Evolutionary conservation across 2,113 vertebrate genomes (phyloP), one percentile per base, ranked within the genome.

Genomic region (Phaethon lepturus): DNA sequence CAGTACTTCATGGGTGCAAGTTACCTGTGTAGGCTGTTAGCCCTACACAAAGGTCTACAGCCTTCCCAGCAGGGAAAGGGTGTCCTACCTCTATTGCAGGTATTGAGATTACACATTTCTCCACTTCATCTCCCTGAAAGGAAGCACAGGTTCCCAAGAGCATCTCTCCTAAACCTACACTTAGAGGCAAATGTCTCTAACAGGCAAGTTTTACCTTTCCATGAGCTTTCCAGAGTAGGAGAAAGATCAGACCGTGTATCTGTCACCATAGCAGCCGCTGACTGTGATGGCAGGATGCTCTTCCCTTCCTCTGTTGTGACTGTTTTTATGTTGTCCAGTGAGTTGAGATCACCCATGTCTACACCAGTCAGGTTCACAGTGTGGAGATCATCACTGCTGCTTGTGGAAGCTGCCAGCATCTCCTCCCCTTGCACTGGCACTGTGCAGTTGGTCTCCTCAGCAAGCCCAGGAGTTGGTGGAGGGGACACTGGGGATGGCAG

Each of bases 121-220:
- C n/a, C 15, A 7, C 15, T 49, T 85, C 5, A 72, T 24, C 33
- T 23, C 73, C 42, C 58, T n/a, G 10, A 67, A 86, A 64, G 8
- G 14, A 45, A 66, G 52, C 11, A 49, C 10, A 40, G 12, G 11
- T 56, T 60, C 22, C 35, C 66, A 69, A 59, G 6, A 47, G 5
- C 28, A 75, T 9, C 67, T 20, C 52, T 71, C 56, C 35, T 18
- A 77, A 58, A 26, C 5, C 13, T 23, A 33, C 56, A 18, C 58
- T 47, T 49, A 55, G 3, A 66, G 5, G 15, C 29, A 90, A 58
- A 29, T 6, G 2, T 16, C 35, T 40, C 3, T 56, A 83, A 55
- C 5, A 73, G 11, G 31, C 60, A 86, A 47, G 31, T 67, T 80
- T 98, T 98, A 98, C 98, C 98, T 98, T 94, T 86, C 82, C 89